Conservation (phyloP, 35 echinoderm and acorn worm species). For the Holothuria glaberrima region DNA sequence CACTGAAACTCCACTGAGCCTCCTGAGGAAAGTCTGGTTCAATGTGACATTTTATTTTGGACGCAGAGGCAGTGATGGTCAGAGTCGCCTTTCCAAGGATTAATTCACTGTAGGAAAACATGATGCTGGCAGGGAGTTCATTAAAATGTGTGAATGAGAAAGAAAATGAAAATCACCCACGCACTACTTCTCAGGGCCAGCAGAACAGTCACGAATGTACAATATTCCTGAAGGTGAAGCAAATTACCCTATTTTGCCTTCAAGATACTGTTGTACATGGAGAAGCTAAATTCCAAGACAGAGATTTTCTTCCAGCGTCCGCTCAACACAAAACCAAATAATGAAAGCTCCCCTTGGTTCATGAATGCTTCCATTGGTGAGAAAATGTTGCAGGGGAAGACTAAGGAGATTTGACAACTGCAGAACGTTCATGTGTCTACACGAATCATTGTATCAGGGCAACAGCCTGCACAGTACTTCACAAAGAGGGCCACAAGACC, state of each 20-base stretch:
- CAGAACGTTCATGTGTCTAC: background rate
- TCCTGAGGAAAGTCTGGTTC: constrained; percentile 33
- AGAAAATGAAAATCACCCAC: constrained; percentile 38
- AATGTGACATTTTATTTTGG: constrained; percentile 38
- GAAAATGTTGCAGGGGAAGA: constrained; percentile 2
- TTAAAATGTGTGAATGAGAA: background rate
- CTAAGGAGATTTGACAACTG: background rate
- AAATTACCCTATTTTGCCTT: constrained; percentile 22
- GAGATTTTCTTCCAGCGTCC: constrained; percentile 33
- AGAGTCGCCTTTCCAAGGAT: background rate
- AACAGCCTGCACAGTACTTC: background rate
- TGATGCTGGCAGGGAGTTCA: constrained; percentile 23
- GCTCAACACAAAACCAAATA: too few relatives aligned
- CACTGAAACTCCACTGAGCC: background rate
- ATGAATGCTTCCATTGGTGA: background rate
- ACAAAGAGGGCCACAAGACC: constrained; percentile 4
- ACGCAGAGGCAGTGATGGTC: constrained; percentile 38
- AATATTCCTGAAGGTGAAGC: background rate
- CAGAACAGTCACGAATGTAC: background rate
- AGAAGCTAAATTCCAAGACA: constrained; percentile 12
- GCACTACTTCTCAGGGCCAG: background rate
- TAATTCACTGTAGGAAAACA: constrained; percentile 4
- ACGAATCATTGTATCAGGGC: constrained; percentile 37
- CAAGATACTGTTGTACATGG: constrained; percentile 23
- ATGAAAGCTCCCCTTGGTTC: too few relatives aligned